Percentiles rank a stretch among this genome's conserved stretches.
Conservation (phyloP, 2,113 vertebrate species). For the Psephotus haematonotus region DNA sequence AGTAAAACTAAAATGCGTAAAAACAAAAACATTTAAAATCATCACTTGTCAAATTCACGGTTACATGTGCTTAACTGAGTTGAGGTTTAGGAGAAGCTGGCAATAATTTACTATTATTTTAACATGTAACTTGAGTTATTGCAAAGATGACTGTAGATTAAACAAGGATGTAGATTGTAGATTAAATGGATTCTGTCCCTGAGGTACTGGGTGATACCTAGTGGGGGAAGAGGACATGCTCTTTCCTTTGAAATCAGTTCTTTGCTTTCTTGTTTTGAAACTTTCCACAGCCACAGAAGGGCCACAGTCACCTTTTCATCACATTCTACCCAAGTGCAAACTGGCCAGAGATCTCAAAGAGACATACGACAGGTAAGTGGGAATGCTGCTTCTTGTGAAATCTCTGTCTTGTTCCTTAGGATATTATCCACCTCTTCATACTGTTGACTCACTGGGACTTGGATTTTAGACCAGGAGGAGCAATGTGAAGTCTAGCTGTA, state of each 20-base stretch:
- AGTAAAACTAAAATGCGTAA: background rate
- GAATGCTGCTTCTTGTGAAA: background rate
- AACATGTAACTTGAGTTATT: background rate
- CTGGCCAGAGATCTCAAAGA: conserved; percentile 95
- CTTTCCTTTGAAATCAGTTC: background rate
- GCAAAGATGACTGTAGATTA: background rate
- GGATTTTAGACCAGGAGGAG: background rate
- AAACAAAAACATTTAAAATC: background rate
- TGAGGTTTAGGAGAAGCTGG: background rate
- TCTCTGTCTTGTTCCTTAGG: background rate
- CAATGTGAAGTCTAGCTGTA: background rate
- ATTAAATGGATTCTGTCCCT: background rate
- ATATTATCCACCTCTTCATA: background rate
- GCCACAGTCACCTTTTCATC: conserved; percentile 93
- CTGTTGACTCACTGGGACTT: background rate
- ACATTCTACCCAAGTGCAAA: conserved; percentile 98
- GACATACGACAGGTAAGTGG: conserved; percentile 89
- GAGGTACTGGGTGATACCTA: background rate
- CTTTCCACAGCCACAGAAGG: conserved; percentile 78
- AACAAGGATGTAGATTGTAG: background rate
- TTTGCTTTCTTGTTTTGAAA: conserved; percentile 18
- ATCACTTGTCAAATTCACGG: background rate
- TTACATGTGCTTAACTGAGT: background rate
- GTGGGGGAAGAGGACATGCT: background rate
- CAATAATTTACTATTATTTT: background rate